Evolutionary conservation across 2,888 invertebrate genomes (phyloP).

Genomic region (Tipula lateralis): DNA sequence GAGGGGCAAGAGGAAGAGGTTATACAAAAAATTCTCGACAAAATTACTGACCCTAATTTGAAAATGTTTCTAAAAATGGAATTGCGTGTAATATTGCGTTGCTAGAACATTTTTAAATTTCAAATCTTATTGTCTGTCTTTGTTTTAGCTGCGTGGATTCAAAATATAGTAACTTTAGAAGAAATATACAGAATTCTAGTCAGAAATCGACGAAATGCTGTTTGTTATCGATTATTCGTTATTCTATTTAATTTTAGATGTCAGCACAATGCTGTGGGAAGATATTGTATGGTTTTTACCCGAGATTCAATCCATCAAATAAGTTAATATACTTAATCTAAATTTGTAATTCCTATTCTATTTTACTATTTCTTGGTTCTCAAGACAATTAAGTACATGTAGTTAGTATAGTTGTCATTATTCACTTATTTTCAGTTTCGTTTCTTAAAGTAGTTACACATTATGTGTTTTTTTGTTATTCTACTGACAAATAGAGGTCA

Average conservation of each 20-base stretch:
- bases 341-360: too few species aligned
- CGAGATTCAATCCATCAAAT: too few species aligned
- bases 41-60: slow-evolving; percentile 74
- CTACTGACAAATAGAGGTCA: too few species aligned
- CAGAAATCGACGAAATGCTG: background rate
- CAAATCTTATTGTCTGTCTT: background rate
- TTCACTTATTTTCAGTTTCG: too few species aligned
- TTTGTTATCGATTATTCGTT: background rate
- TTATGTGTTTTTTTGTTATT: too few species aligned
- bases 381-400: too few species aligned
- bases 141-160: background rate
- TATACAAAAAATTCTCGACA: slow-evolving; percentile 65
- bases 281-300: too few species aligned
- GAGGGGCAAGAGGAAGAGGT: slow-evolving; percentile 65
- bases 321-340: too few species aligned
- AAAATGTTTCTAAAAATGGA: slow-evolving; percentile 78
- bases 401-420: too few species aligned
- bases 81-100: slow-evolving; percentile 48
- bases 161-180: background rate
- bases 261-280: background rate
- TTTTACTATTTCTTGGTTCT: too few species aligned
- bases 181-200: background rate
- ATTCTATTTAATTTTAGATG: background rate
- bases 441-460: too few species aligned
- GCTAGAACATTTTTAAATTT: background rate